Conservation (phyloP, 2,113 vertebrate species). For the Caranx ignobilis region DNA sequence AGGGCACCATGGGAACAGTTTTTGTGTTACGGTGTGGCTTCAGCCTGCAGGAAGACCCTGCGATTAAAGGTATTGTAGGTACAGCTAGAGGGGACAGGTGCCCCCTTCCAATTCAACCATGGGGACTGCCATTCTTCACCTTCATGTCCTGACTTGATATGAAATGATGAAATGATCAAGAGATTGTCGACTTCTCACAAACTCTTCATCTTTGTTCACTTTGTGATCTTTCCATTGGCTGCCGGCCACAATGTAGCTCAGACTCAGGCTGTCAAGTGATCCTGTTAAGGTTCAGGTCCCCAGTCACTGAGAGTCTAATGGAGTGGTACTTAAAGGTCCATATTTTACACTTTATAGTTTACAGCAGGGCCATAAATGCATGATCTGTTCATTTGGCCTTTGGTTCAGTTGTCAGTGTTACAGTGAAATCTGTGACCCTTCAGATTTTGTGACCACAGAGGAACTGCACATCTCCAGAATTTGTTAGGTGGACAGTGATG, state of each 20-base stretch:
- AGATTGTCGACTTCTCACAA: conserved; percentile 11
- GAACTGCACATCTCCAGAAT: too few species aligned
- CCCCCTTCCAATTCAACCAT: conserved; percentile 7
- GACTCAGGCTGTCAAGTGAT: conserved; percentile 23
- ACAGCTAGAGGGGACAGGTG: conserved; percentile 46
- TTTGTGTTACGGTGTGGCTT: conserved; percentile 21
- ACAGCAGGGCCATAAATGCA: too few species aligned
- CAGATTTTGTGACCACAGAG: too few species aligned
- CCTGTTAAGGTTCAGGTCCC: conserved; percentile 18
- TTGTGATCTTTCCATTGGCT: conserved; percentile 28
- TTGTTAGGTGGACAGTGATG: too few species aligned
- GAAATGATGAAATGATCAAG: conserved; percentile 39
- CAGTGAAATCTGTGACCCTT: too few species aligned
- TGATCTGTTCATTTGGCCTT: too few species aligned
- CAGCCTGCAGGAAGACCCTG: conserved; percentile 32
- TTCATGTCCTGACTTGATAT: conserved; percentile 8
- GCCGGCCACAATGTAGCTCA: conserved; percentile 6
- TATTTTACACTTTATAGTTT: too few species aligned
- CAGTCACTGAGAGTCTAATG: background rate
- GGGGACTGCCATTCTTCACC: conserved; percentile 22
- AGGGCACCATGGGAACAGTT: conserved; percentile 25
- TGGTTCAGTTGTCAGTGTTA: too few species aligned
- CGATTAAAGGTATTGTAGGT: conserved; percentile 49
- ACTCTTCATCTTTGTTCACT: background rate
- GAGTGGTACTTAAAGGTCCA: too few species aligned